phyloP scores from a whole-genome alignment of 2,888 invertebrate genomes.

The Pollenia griseotomentosa region DNA sequence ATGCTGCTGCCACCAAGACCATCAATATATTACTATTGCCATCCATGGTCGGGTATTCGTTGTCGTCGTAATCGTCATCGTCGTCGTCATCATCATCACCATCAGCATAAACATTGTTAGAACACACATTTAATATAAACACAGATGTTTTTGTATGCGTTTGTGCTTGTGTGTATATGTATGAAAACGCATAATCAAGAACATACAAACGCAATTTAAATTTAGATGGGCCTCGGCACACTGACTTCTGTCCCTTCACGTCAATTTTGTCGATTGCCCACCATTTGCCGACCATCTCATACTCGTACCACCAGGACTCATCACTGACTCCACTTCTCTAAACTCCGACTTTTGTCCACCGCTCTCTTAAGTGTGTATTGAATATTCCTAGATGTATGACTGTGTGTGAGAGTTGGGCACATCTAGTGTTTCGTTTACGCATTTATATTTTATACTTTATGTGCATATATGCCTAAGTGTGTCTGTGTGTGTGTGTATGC shows the following conservation, averaged over 20 bases:
- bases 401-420: slow-evolving; percentile 45
- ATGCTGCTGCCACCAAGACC: slow-evolving; percentile 72
- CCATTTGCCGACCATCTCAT: slow-evolving; percentile 27
- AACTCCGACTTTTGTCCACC: slow-evolving; percentile 28
- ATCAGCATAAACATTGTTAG: slow-evolving; percentile 62
- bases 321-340: slow-evolving; percentile 20
- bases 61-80: slow-evolving; percentile 52
- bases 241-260: slow-evolving; percentile 41
- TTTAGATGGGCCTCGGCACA: slow-evolving; percentile 64
- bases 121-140: slow-evolving; percentile 14
- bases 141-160: not conserved
- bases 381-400: not conserved
- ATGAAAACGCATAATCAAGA: slow-evolving; percentile 67
- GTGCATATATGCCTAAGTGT: slow-evolving; percentile 16
- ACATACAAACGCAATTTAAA: slow-evolving; percentile 72
- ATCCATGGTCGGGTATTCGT: slow-evolving; percentile 56
- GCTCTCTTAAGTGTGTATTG: slow-evolving; percentile 56
- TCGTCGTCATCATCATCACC: slow-evolving; percentile 62
- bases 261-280: slow-evolving; percentile 67
- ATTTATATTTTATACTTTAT: slow-evolving; percentile 57
- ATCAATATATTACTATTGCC: slow-evolving; percentile 65
- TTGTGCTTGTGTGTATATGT: not conserved
- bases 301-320: slow-evolving; percentile 35
- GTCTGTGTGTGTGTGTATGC: slow-evolving; percentile 7
- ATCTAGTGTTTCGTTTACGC: slow-evolving; percentile 64